Evolutionary conservation across 2,888 invertebrate genomes (phyloP), one percentile per base, ranked within the genome.

Genomic region (Meiosimyza decipiens): DNA sequence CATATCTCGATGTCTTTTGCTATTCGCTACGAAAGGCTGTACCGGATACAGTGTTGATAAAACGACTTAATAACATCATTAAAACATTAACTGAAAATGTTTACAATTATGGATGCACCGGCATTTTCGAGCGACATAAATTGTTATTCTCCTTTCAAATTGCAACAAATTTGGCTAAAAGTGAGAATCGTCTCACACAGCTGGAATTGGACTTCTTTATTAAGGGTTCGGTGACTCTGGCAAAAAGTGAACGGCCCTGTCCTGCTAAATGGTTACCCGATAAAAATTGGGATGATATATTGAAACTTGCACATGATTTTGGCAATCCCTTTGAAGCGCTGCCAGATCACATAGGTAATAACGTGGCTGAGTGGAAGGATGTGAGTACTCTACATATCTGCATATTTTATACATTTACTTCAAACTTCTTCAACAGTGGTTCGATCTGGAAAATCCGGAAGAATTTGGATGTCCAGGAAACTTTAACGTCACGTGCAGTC

Each of bases 101-200:
- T 0, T 97, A 97, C 82, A 93, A 94, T 81, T 97, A 96, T 80
- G 97, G 96, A 3, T 97, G 97, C 81, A 96, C 95, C 40, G 95
- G 97, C 68, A 94, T 97, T 78, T 97, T 97, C 86, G 96, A 97
- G 85, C 92, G 92, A 59, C 96, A 97, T 88, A 97, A 97, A 84
- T 88, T 97, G 50, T 88, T 97, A 28, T 97, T 92, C 85, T 96
- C 97, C 0, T 95, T 97, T 86, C 95, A 96, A 91, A 96, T 97
- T 88, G 92, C 95, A 74, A 91, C 93, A 16, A 95, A 94, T 83
- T 85, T 97, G 77, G 92, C 96, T 79, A 92, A 93, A 84, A 93
- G 92, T 79, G 89, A 91, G 9, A 90, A 87, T 0, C 82, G 88
- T 28, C 87, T 97, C 1, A 86, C 84, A 0, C 95, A 94, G 81